Evolutionary conservation across 2,113 vertebrate species (phyloP).

Genomic region (Thinocorus orbignyianus): DNA sequence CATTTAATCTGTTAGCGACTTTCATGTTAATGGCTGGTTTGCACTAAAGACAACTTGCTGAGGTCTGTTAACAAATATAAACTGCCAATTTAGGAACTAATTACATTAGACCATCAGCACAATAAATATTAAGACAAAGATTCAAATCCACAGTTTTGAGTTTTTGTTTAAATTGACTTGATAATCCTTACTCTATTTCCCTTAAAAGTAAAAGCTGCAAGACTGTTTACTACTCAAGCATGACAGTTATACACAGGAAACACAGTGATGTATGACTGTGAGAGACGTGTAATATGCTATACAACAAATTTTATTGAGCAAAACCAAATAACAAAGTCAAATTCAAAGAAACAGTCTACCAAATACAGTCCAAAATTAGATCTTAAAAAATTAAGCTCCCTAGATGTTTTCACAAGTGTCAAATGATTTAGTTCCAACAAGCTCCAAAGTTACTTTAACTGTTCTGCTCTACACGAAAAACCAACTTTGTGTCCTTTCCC

Average conservation of each 20-base stretch:
- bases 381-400: background rate
- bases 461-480: background rate
- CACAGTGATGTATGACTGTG: background rate
- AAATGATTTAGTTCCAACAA: background rate
- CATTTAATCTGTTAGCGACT: background rate
- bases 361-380: background rate
- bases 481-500: background rate
- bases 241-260: background rate
- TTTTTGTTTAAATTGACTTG: background rate
- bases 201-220: background rate
- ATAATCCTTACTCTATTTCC: background rate
- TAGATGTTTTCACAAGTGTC: background rate
- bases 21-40: background rate
- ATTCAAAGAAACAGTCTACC: background rate
- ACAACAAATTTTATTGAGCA: background rate
- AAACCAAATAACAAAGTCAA: background rate
- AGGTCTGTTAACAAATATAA: background rate
- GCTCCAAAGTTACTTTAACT: background rate
- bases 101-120: background rate
- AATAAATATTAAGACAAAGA: background rate
- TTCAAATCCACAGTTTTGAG: background rate
- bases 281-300: background rate
- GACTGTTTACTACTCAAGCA: background rate
- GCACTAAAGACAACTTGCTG: background rate
- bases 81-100: background rate